Conservation (phyloP, 2,888 invertebrate genomes). For the Meteorus cinctellus region DNA sequence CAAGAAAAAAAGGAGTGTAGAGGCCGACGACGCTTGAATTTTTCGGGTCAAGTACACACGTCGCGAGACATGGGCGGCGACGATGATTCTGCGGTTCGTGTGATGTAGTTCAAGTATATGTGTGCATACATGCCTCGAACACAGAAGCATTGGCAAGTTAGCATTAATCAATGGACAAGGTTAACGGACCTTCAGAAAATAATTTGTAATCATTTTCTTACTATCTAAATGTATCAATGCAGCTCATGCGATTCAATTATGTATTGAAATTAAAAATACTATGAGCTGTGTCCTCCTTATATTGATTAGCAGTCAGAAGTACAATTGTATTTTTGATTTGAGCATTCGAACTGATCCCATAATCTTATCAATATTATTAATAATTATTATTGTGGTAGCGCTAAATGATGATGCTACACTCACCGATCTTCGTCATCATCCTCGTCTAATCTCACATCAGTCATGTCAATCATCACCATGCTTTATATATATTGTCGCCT, state of each 20-base stretch:
- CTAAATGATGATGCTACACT: slow-evolving; percentile 50
- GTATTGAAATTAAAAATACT: neutral
- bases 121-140: neutral
- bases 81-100: neutral
- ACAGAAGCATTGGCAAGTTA: slow-evolving; percentile 24
- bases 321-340: neutral
- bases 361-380: neutral
- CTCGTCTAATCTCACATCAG: slow-evolving; percentile 66
- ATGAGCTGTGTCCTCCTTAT: neutral
- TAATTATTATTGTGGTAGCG: neutral
- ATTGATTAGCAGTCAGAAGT: neutral
- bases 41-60: slow-evolving; percentile 42
- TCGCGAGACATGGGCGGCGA: slow-evolving; percentile 20
- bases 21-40: slow-evolving; percentile 24
- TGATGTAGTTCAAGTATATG: slow-evolving; percentile 15
- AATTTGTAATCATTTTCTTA: neutral
- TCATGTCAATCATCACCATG: slow-evolving; percentile 72
- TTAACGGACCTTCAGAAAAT: slow-evolving; percentile 25
- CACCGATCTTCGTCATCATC: slow-evolving; percentile 67
- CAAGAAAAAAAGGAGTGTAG: slow-evolving; percentile 16
- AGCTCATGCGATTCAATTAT: neutral
- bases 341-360: neutral
- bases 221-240: neutral
- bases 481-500: slow-evolving; percentile 43
- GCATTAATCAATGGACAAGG: slow-evolving; percentile 31